Percentiles rank a stretch among this genome's conserved stretches.
Evolutionary conservation across 2,113 vertebrate species (phyloP).

Genomic region (Nibea coibor): DNA sequence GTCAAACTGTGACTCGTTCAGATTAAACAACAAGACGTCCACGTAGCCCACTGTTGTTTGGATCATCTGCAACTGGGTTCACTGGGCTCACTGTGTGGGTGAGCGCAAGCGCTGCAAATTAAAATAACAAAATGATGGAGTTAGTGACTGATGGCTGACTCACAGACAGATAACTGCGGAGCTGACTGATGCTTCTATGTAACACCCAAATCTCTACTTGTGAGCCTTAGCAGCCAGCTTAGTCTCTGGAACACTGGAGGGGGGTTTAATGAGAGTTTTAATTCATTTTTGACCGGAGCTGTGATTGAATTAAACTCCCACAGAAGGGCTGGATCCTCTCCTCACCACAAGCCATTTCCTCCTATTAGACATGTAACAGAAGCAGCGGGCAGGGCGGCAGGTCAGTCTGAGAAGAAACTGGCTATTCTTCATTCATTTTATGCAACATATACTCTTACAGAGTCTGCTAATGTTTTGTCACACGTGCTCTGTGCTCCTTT

Average conservation of each 20-base stretch:
- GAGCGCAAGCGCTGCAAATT: conserved; percentile 52
- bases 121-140: conserved; percentile 69
- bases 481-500: background rate
- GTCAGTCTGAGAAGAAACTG: conserved; percentile 23
- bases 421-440: conserved; percentile 18
- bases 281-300: conserved; percentile 80
- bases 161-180: conserved; percentile 60
- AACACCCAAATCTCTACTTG: conserved; percentile 63
- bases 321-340: conserved; percentile 77
- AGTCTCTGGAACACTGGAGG: conserved; percentile 66
- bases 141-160: conserved; percentile 71
- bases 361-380: conserved; percentile 75
- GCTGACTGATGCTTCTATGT: conserved; percentile 54
- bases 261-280: conserved; percentile 80
- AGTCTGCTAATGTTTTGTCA: background rate
- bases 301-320: conserved; percentile 83
- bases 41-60: conserved; percentile 19
- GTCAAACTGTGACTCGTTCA: conserved; percentile 40
- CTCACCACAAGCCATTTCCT: conserved; percentile 78
- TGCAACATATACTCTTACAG: conserved; percentile 14
- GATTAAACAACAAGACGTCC: conserved; percentile 30
- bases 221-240: conserved; percentile 64
- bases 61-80: conserved; percentile 49
- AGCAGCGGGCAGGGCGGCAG: conserved; percentile 62
- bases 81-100: conserved; percentile 62